phyloP scores from a whole-genome alignment of 2,888 invertebrate species.

The Clusia tigrina region DNA sequence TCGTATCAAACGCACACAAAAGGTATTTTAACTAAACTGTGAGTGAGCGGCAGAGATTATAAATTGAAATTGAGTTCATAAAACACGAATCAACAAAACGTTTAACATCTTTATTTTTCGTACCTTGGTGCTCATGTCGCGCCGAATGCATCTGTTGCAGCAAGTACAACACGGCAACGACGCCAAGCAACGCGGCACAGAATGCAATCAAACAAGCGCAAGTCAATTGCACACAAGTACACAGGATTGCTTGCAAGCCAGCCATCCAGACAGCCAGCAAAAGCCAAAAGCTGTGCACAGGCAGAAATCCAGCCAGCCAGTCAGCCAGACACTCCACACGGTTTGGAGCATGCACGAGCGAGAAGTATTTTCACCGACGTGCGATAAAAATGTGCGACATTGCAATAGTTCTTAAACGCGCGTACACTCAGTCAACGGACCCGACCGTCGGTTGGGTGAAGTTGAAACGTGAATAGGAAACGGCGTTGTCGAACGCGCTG shows the following conservation, averaged over 20 bases:
- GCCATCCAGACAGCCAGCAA: conserved; percentile 28
- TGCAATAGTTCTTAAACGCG: conserved; percentile 53
- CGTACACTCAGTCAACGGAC: not conserved
- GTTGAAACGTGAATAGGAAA: not conserved
- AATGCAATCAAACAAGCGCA: conserved; percentile 53
- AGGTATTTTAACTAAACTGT: conserved; percentile 46
- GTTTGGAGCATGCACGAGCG: conserved; percentile 39
- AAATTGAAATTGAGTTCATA: conserved; percentile 62
- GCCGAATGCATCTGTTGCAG: not conserved
- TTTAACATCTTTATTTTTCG: conserved; percentile 60
- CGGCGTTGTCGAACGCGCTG: not conserved
- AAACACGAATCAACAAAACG: conserved; percentile 62
- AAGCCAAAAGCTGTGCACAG: conserved; percentile 8
- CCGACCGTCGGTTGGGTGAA: not conserved
- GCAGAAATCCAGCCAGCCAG: conserved; percentile 39
- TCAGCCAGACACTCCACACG: conserved; percentile 38
- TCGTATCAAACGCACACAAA: conserved; percentile 39
- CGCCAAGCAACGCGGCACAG: conserved; percentile 31
- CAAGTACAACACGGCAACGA: not conserved
- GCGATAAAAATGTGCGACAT: conserved; percentile 62
- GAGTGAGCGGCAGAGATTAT: conserved; percentile 57
- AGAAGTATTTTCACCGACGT: conserved; percentile 59
- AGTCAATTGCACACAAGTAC: conserved; percentile 48
- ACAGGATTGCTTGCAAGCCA: conserved; percentile 30
- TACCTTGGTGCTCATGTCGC: conserved; percentile 43